Base-by-base conservation (phyloP, 2,797 vertebrate genomes). In the Todus mexicanus region DNA sequence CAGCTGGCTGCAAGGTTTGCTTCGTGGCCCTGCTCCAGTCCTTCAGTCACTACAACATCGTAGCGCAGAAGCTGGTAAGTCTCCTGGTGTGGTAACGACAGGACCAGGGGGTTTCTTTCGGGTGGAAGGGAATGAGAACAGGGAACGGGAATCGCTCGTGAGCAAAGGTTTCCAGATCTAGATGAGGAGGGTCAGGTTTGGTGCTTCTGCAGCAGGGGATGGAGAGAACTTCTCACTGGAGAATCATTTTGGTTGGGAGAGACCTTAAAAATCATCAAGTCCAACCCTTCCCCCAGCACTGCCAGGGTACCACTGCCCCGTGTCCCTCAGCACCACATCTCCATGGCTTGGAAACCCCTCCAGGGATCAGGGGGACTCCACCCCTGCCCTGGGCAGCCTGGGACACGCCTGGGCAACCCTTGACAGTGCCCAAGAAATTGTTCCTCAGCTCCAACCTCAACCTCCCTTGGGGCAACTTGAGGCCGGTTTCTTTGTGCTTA, bases 21-120 rank as follows among this genome's bases (percentile, higher is more conserved):
- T 99, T 99, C 35, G 89, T 99, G 96, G 99, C 98, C 15, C 97
- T 99, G 53, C 96, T 98, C 14, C 99, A 99, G 97, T 99, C 99
- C 35, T 99, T 99, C 97, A 99, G 98, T 84, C 99, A 99, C 95
- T 99, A 99, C 92, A 98, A 51, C 94, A 96, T 98, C 3, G 97
- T 99, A 45, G 98, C 98, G 7, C 98, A 99, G 94, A 99, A 99
- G 90, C 95, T 99, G 98, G 99, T 99, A 94, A 98, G 98, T 97
- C 15, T 35, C n/a, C 42, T 21, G 29, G 45, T 6, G 1, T 43
- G 37, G 6, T 20, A 33, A 7, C 25, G 15, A 8, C 18, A 27
- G 29, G 11, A n/a, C 42, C 4, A 1, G 16, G 33, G 8, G 1
- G 33, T 15, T 60, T 45, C 31, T 73, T 3, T 23, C 26, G 68